phyloP scores from a whole-genome alignment of 1,140 invertebrate species.

The Polypedilum pembai region DNA sequence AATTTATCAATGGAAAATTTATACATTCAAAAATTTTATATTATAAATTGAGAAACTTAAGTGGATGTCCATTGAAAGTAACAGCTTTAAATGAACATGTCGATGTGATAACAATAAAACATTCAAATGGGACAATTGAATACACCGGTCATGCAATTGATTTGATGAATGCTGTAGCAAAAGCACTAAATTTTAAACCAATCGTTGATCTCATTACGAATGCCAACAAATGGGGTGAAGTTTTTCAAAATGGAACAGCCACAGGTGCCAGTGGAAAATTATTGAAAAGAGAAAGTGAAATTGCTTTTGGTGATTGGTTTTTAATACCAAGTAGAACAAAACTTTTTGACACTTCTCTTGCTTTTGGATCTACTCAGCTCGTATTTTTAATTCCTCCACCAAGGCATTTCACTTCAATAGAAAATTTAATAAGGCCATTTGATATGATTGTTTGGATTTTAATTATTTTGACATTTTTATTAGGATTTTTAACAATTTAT shows the following conservation, averaged over 20 bases:
- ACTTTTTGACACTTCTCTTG: neutral
- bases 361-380: neutral
- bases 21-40: neutral
- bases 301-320: neutral
- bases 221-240: neutral
- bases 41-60: neutral
- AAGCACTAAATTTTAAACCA: neutral
- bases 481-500: neutral
- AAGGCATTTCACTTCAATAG: neutral
- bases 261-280: neutral
- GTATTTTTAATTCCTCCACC: neutral
- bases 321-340: neutral
- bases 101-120: neutral
- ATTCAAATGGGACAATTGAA: neutral
- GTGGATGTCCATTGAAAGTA: neutral
- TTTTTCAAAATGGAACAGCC: neutral
- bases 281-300: neutral
- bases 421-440: neutral
- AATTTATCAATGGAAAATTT: neutral
- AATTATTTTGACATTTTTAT: neutral
- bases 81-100: neutral
- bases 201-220: neutral
- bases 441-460: neutral
- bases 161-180: neutral
- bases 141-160: neutral